These are phyloP conservation scores for Zaprionus capensis DNA, from an alignment of 1,140 invertebrate species.

Conservation along the genomic window DNA sequence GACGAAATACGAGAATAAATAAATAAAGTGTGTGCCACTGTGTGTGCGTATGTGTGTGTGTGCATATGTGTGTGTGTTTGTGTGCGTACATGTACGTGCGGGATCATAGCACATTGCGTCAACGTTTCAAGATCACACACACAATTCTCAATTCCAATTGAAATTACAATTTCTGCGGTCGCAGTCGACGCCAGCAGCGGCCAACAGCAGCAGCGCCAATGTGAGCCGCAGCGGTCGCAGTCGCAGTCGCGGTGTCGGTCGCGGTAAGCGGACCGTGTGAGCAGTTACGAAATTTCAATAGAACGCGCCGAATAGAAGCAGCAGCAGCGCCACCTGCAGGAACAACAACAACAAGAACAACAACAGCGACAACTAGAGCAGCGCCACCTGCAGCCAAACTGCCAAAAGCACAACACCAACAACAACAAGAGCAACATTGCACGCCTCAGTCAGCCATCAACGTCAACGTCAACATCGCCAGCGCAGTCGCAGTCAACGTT, in stretches of 20 bases:
- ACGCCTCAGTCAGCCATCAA: slow-evolving; percentile 11
- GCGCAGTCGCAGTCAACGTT: slow-evolving; percentile 12
- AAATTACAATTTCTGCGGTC: slow-evolving; percentile 38
- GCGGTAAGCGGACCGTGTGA: slow-evolving; percentile 37
- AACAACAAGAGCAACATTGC: slow-evolving; percentile 2
- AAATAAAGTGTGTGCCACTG: slow-evolving; percentile 44
- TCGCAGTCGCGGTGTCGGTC: slow-evolving; percentile 1
- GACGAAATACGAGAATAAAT: slow-evolving; percentile 53
- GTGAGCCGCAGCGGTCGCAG: slow-evolving; percentile 30
- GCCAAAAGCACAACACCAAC: slow-evolving; percentile 9
- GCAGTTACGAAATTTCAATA: slow-evolving; percentile 63
- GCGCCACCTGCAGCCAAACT: slow-evolving; percentile 11
- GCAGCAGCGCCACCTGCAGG: slow-evolving; percentile 27
- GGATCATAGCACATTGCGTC: slow-evolving; percentile 82
- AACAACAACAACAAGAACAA: not conserved
- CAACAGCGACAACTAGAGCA: slow-evolving; percentile 38
- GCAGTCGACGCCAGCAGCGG: slow-evolving; percentile 2
- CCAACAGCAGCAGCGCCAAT: slow-evolving; percentile 11
- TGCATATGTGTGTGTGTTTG: slow-evolving; percentile 21
- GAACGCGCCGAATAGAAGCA: slow-evolving; percentile 12
- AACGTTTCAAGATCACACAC: slow-evolving; percentile 80
- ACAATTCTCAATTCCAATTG: slow-evolving; percentile 37
- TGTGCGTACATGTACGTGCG: slow-evolving; percentile 57
- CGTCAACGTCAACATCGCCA: not conserved
- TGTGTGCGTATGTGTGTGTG: slow-evolving; percentile 34